Evolutionary conservation across 2,888 invertebrate genomes (phyloP).

Genomic region (Criorhina ranunculi): DNA sequence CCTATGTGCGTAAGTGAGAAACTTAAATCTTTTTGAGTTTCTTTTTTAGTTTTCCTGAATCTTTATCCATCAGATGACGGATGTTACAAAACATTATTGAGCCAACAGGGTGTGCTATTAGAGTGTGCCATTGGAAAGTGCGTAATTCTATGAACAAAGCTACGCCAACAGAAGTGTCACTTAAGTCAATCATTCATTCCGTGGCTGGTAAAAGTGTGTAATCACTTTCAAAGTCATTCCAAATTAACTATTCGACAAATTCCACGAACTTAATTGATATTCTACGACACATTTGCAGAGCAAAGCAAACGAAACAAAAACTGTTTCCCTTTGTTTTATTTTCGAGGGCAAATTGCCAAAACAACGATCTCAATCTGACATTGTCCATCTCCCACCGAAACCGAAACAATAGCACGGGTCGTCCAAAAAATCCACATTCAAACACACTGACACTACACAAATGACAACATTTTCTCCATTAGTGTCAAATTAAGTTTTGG

Average conservation of each 20-base stretch:
- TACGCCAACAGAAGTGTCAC: too few relatives aligned
- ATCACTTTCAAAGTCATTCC: neutral
- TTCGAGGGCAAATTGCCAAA: conserved; percentile 59
- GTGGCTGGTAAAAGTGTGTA: too few relatives aligned
- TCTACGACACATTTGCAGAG: conserved; percentile 17
- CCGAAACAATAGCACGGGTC: conserved; percentile 7
- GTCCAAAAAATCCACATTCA: conserved; percentile 1
- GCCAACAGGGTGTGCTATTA: too few relatives aligned
- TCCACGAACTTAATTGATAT: conserved; percentile 15
- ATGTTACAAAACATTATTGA: too few relatives aligned
- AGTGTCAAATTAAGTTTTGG: conserved; percentile 32
- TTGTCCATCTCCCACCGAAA: conserved; percentile 22
- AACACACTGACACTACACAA: conserved; percentile 11
- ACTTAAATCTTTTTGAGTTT: too few relatives aligned
- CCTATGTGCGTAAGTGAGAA: too few relatives aligned
- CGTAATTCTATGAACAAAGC: too few relatives aligned
- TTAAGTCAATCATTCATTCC: too few relatives aligned
- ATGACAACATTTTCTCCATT: conserved; percentile 53
- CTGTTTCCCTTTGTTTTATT: conserved; percentile 4
- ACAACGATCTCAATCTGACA: conserved; percentile 1
- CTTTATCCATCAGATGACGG: too few relatives aligned
- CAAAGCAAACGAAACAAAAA: conserved; percentile 20
- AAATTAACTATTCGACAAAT: neutral
- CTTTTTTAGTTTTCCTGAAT: too few relatives aligned
- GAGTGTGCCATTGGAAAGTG: too few relatives aligned